Evolutionary conservation across 1,140 invertebrate genomes (phyloP).

Genomic region (Sogatella furcifera): DNA sequence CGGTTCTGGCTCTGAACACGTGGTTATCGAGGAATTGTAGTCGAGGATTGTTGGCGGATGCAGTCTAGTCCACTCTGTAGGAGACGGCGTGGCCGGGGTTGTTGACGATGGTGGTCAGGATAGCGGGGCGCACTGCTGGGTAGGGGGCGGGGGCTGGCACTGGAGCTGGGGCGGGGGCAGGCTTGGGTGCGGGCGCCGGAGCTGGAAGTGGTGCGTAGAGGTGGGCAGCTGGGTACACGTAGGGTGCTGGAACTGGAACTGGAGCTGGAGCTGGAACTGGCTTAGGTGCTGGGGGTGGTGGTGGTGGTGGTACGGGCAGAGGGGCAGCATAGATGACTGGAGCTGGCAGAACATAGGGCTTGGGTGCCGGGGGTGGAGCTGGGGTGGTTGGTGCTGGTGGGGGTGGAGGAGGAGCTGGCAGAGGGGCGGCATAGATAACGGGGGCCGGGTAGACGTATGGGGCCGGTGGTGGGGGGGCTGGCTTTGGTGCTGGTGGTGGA

Average conservation of each 20-base stretch:
- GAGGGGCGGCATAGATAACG: neutral
- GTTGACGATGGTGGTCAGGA: constrained; percentile 31
- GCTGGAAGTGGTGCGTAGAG: constrained; percentile 35
- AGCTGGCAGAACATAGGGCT: neutral
- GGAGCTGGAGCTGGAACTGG: neutral
- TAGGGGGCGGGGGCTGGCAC: constrained; percentile 19
- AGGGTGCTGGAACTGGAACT: constrained; percentile 19
- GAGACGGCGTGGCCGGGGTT: constrained; percentile 33
- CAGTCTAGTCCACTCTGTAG: constrained; percentile 30
- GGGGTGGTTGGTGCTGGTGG: constrained; percentile 15
- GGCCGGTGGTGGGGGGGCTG: constrained; percentile 15
- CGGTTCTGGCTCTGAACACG: constrained; percentile 6
- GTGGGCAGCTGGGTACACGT: constrained; percentile 1
- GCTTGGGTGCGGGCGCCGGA: constrained; percentile 32
- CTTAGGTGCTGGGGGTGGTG: constrained; percentile 20
- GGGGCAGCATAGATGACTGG: constrained; percentile 4
- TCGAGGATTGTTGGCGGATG: neutral
- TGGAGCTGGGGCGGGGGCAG: constrained; percentile 20
- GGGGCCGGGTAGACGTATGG: constrained; percentile 7
- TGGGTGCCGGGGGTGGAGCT: constrained; percentile 12
- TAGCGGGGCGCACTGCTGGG: constrained; percentile 30
- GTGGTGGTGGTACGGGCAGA: constrained; percentile 26
- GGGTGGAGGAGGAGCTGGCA: neutral
- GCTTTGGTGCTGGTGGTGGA: constrained; percentile 31
- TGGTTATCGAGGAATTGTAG: neutral